Evolutionary conservation across 2,113 vertebrate species (phyloP), one percentile per base, ranked within the genome.

Genomic region (Pituophis catenifer): DNA sequence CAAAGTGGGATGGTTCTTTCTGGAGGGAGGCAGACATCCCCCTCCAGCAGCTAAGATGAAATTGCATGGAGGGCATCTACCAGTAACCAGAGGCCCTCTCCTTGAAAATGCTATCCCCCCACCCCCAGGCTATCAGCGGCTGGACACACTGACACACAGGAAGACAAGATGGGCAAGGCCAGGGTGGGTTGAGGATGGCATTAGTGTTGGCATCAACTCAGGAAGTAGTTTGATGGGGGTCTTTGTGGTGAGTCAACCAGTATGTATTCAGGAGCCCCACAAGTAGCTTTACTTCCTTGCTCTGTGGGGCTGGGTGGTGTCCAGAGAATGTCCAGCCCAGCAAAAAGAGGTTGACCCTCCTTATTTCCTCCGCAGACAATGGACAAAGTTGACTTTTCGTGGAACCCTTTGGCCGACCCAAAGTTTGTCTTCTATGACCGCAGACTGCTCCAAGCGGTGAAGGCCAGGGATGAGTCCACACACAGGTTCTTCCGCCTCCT

Each of bases 361-460:
- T 1, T 0, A 13, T 88, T 3, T 96, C 19, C 86, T 95, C 91
- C 96, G 52, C 96, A 99, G 99, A 97, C 97, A 26, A 98, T 98
- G 26, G 93, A 98, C 53, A 98, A 94, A 90, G 98, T 99, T 2
- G 98, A 99, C 94, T 99, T 99, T 96, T 98, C 98, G 5, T 99
- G 98, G 98, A 99, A 99, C 95, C 93, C 92, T 0, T 95, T 99
- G 95, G 98, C 99, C 0, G 98, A 99, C 95, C 98, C 98, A 0
- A 98, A 98, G 95, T 99, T 99, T 94, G n/a, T 38, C 8, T 99
- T 99, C 96, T 98, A 99, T 59, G 99, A 99, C 96, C 96, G 98
- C 33, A 98, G 96, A 86, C 97, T 99, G 96, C 96, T 98, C 48
- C 98, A 99, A 94, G 98, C 97, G 0, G 98, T 99, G 95, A 98